These are phyloP conservation scores for Micropoecilia bifurca DNA, from an alignment of 2,797 vertebrate genomes.

Conservation along the genomic window DNA sequence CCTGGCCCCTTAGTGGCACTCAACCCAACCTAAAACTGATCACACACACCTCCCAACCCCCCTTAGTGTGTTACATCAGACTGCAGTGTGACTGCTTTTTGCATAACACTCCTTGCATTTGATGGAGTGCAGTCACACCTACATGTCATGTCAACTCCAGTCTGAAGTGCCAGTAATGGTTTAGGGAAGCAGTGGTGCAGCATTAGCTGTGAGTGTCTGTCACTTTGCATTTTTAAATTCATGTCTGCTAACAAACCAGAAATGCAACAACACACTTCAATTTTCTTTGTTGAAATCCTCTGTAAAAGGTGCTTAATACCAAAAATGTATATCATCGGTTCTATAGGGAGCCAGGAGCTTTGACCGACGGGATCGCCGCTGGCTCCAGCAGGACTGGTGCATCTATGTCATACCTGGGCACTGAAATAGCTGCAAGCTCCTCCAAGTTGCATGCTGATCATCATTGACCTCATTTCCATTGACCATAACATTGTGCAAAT, in stretches of 20 bases:
- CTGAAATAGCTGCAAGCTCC: neutral
- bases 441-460: neutral
- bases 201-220: neutral
- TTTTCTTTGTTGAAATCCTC: neutral
- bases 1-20: conserved; percentile 65
- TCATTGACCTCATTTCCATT: too few species aligned
- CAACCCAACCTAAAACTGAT: conserved; percentile 48
- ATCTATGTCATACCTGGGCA: neutral
- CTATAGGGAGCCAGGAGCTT: neutral
- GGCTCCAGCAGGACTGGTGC: neutral
- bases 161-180: neutral
- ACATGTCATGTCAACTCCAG: neutral
- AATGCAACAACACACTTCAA: neutral
- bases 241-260: neutral
- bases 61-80: conserved; percentile 15
- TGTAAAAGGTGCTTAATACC: neutral
- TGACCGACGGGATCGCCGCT: neutral
- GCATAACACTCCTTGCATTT: neutral
- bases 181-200: neutral
- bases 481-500: too few species aligned
- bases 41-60: conserved; percentile 39
- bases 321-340: neutral
- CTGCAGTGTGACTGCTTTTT: conserved; percentile 17
- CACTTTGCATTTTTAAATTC: neutral
- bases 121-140: neutral